Percentiles rank a stretch among this genome's conserved stretches.
These are phyloP conservation scores for Salarias fasciatus DNA, from an alignment of 2,797 vertebrate species.

Conservation along the genomic window DNA sequence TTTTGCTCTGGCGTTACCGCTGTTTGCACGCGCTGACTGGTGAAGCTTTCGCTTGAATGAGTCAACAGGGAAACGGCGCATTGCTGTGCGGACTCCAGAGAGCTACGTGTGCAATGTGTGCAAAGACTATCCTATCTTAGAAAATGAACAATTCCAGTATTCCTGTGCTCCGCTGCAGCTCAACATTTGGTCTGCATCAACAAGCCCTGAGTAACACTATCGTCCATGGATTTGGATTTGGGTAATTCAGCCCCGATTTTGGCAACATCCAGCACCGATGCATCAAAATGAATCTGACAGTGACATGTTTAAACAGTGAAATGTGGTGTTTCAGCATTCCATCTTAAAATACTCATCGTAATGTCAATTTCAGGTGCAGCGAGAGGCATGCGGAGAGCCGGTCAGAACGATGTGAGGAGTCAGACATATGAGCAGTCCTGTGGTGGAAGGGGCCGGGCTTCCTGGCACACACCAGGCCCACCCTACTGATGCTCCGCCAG, in stretches of 20 bases:
- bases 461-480: conserved; percentile 58
- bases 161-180: too few species aligned
- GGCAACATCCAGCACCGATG: conserved; percentile 7
- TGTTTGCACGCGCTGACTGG: too few species aligned
- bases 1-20: too few species aligned
- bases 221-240: conserved; percentile 12
- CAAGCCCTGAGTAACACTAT: neutral
- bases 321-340: conserved; percentile 40
- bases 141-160: too few species aligned
- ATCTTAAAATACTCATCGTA: conserved; percentile 41
- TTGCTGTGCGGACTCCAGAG: too few species aligned
- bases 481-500: conserved; percentile 64
- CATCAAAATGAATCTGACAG: conserved; percentile 35
- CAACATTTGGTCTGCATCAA: neutral
- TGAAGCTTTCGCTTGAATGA: too few species aligned
- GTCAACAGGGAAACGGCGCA: too few species aligned
- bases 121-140: too few species aligned
- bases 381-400: conserved; percentile 39
- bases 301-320: conserved; percentile 35
- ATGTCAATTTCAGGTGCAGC: conserved; percentile 67
- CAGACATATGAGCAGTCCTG: conserved; percentile 60
- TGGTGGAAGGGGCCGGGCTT: conserved; percentile 58
- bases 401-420: conserved; percentile 63
- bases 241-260: conserved; percentile 16
- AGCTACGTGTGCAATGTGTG: too few species aligned